A percentile compares a stretch with the other conserved stretches of the same genome.
These are phyloP conservation scores for Heterodera carotae DNA, from an alignment of 1,140 invertebrate species.

Conservation along the genomic window DNA sequence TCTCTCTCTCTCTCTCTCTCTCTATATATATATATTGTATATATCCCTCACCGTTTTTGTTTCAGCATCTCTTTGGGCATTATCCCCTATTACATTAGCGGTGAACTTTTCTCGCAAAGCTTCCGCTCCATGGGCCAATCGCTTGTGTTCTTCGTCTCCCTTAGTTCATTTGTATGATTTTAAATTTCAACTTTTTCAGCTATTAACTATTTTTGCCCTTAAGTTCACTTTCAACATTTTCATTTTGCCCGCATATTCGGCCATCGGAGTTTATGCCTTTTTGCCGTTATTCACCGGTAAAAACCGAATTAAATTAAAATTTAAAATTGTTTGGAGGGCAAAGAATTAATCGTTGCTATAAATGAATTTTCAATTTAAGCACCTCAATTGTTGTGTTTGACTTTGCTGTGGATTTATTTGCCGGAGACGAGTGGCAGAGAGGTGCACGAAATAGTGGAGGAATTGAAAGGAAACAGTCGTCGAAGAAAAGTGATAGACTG, in stretches of 20 bases:
- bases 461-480: not conserved
- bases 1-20: no score
- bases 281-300: constrained; percentile 19
- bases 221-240: constrained; percentile 16
- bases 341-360: no score
- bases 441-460: constrained; percentile 30
- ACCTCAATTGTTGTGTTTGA: constrained; percentile 18
- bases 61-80: constrained; percentile 18
- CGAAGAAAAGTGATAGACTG: not conserved
- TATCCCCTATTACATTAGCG: constrained; percentile 22
- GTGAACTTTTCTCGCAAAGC: constrained; percentile 27
- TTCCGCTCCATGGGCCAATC: constrained; percentile 25
- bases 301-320: not conserved
- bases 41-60: no score
- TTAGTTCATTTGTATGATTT: not conserved
- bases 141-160: not conserved
- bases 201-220: not conserved
- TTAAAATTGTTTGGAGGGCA: no score
- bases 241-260: constrained; percentile 5
- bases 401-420: constrained; percentile 17
- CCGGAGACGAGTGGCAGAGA: constrained; percentile 27
- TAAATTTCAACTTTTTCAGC: not conserved
- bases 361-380: not conserved
- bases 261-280: constrained; percentile 19
- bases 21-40: no score